Evolutionary conservation across 2,797 vertebrate genomes (phyloP), one percentile per base, ranked within the genome.

Genomic region (Eulemur coronatus): DNA sequence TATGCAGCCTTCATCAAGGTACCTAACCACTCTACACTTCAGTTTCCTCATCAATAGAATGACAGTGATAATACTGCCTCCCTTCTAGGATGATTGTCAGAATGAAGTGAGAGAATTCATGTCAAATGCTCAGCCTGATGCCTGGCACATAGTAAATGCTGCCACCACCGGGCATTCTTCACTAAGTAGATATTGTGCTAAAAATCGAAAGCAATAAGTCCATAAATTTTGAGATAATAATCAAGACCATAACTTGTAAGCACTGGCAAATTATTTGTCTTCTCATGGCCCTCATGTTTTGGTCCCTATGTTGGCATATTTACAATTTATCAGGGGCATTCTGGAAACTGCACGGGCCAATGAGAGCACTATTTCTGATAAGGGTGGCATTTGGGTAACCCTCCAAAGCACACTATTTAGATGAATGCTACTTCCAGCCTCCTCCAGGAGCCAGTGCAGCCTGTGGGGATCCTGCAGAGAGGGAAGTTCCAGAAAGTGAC

Each of bases 291-390:
- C 55, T 30, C n/a, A 13, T 85, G 20, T 84, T 95, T 78, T 79
- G 48, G 33, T 75, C 33, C 70, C 41, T 84, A 26, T 63, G 67
- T 76, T 11, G 65, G 70, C 7, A 24, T 69, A 59, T 89, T 84
- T 69, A 89, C 38, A 55, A 38, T 94, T 95, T 73, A 87, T 81
- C 61, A 82, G 57, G 48, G 12, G 4, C 9, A 78, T 94, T 95
- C 69, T 89, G 26, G 61, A 98, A 94, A 92, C 35, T 86, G 17
- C 55, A 93, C n/a, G 84, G n/a, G 52, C 12, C 55, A 91, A 79
- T 3, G 33, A 88, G 38, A 79, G 24, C 65, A 52, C 15, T 73
- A 35, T 87, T 80, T 94, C 79, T 72, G 8, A 52, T 85, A 35
- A 87, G 43, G 11, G 12, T 72, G 24, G 10, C 63, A 61, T 94